Conservation (phyloP, 2,888 invertebrate species). For the Dioctria rufipes region DNA sequence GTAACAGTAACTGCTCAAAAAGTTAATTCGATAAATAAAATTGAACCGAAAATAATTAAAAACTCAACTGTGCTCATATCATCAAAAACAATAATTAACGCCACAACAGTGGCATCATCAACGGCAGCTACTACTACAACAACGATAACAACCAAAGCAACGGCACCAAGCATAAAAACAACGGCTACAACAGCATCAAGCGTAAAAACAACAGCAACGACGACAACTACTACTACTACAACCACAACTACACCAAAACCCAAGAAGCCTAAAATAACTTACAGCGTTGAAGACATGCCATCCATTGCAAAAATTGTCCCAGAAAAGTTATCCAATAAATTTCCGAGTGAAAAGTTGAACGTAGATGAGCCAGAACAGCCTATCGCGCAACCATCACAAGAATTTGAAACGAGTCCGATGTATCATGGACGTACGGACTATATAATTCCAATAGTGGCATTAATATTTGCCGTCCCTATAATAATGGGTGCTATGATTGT, state of each 20-base stretch:
- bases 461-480: slow-evolving; percentile 80
- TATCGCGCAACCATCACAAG: slow-evolving; percentile 65
- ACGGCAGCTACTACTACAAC: background rate
- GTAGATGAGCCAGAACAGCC: slow-evolving; percentile 62
- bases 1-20: no score
- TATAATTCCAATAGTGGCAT: slow-evolving; percentile 82
- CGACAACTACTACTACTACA: slow-evolving; percentile 63
- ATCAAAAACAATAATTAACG: background rate
- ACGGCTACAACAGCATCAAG: background rate
- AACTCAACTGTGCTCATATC: background rate
- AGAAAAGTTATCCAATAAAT: background rate
- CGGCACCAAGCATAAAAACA: background rate
- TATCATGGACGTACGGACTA: slow-evolving; percentile 74
- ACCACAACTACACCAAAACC: slow-evolving; percentile 69
- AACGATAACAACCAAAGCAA: background rate
- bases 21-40: no score
- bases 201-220: slow-evolving; percentile 60
- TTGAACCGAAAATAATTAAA: background rate
- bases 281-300: slow-evolving; percentile 70
- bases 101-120: background rate
- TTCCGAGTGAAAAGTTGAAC: slow-evolving; percentile 6
- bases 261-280: slow-evolving; percentile 74
- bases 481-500: slow-evolving; percentile 78
- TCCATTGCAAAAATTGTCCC: slow-evolving; percentile 20
- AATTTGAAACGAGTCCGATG: slow-evolving; percentile 59